phyloP scores from a whole-genome alignment of 2,113 vertebrate species.

The Phyllostomus discolor region DNA sequence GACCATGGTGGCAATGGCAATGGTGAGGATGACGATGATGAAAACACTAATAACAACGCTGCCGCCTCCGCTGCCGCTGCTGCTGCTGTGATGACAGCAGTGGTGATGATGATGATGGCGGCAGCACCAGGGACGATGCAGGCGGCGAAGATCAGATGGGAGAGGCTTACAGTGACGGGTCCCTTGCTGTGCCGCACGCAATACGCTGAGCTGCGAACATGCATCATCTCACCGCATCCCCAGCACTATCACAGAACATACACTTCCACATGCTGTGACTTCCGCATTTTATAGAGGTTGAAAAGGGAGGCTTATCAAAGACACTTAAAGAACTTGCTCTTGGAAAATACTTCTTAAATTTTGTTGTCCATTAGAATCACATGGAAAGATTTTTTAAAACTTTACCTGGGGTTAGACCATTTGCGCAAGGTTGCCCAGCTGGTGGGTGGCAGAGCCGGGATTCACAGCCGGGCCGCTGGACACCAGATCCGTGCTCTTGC shows the following conservation, averaged over 20 bases:
- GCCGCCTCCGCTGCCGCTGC: too few species aligned
- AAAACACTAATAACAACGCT: too few species aligned
- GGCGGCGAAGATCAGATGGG: accelerated
- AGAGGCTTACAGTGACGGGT: accelerated
- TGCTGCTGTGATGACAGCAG: background rate
- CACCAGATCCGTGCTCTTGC: accelerated
- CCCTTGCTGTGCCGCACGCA: background rate
- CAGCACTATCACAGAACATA: accelerated
- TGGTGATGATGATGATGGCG: background rate
- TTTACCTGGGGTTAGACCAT: background rate
- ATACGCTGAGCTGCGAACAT: background rate
- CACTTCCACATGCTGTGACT: background rate
- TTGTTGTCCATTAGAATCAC: background rate
- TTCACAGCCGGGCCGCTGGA: accelerated
- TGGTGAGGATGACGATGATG: background rate
- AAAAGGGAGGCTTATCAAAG: background rate
- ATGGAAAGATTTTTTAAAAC: background rate
- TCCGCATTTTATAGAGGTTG: background rate
- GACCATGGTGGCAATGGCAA: background rate
- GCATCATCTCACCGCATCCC: background rate
- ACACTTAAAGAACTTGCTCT: background rate
- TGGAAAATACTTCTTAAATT: background rate
- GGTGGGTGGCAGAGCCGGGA: background rate
- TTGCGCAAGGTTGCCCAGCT: background rate
- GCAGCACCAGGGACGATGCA: accelerated